A percentile compares a stretch with the other conserved stretches of the same genome.
Evolutionary conservation across 1,140 invertebrate genomes (phyloP).

Genomic region (Scaptomyza pallida): DNA sequence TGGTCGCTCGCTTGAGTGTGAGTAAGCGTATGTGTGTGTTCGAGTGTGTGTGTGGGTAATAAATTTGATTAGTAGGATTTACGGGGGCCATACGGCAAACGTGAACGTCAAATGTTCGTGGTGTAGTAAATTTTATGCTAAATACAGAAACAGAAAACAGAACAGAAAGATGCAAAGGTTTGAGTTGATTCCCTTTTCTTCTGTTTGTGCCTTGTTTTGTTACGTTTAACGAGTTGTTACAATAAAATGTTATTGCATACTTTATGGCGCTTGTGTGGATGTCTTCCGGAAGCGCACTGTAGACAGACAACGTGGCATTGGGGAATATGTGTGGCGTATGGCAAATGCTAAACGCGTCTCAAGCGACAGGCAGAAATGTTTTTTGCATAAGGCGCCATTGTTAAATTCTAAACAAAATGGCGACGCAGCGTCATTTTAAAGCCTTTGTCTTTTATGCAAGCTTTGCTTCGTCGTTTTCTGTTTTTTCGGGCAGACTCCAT

Average conservation of each 20-base stretch:
- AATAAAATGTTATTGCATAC: constrained; percentile 78
- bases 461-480: not conserved
- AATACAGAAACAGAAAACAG: constrained; percentile 35
- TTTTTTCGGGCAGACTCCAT: constrained; percentile 14
- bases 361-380: constrained; percentile 39
- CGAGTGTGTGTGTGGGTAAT: constrained; percentile 62
- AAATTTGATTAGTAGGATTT: constrained; percentile 81
- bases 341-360: constrained; percentile 31
- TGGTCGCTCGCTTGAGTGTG: constrained; percentile 29
- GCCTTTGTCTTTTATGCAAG: too few relatives aligned
- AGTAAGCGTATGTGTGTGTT: constrained; percentile 14
- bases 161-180: not conserved
- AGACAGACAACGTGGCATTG: constrained; percentile 43
- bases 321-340: constrained; percentile 27
- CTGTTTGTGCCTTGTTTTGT: constrained; percentile 41
- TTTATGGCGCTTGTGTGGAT: constrained; percentile 43
- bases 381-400: constrained; percentile 44
- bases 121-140: constrained; percentile 80
- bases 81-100: constrained; percentile 65
- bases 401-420: constrained; percentile 59
- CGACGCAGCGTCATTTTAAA: constrained; percentile 39
- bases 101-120: constrained; percentile 74
- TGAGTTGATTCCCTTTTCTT: constrained; percentile 25
- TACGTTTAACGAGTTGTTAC: constrained; percentile 73
- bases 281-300: constrained; percentile 39